Base-by-base conservation (phyloP, 2,888 invertebrate genomes). In the Ceratothoa steindachneri region DNA sequence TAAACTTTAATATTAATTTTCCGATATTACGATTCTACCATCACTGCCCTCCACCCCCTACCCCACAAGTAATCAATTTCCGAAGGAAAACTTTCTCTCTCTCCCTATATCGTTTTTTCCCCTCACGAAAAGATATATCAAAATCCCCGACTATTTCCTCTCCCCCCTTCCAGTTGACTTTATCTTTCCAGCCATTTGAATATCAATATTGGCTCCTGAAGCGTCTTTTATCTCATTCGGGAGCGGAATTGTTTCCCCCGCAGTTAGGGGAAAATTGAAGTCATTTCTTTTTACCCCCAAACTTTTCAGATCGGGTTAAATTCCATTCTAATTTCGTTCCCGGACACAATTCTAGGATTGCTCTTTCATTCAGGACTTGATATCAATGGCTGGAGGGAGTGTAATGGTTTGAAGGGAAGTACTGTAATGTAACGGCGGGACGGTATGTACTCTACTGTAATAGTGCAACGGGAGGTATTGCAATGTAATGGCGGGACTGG, bases 141-240 rank as follows among this genome's bases (percentile, higher is more conserved):
- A 60, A 60, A 4, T 60, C 27, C 27, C 9, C 22, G 24, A 60
- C n/a, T 60, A 60, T 60, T 60, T 24, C 15, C n/a, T n/a, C n/a
- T n/a, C n/a, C n/a, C 60, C 60, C 60, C 27, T 24, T 60, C 27
- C 22, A 60, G 27, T 24, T 60, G 60, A 60, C 60, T 60, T 60
- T 60, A 60, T 60, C 60, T 60, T 60, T 60, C 60, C 60, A 60
- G 60, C 60, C 60, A 60, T 60, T 60, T 60, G 60, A 60, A 60
- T 60, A 60, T 60, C 60, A 60, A 60, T 60, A 60, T 60, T 60
- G 60, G 60, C 60, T 60, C 24, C 27, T 60, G 27, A 60, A 60
- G 2, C 60, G 19, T 60, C 60, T 60, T 60, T 60, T 60, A 60
- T 60, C 60, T 60, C 22, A 60, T 60, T 60, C 24, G 60, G 24